phyloP scores from a whole-genome alignment of 2,797 vertebrate species.

The Rhynchotus rufescens region DNA sequence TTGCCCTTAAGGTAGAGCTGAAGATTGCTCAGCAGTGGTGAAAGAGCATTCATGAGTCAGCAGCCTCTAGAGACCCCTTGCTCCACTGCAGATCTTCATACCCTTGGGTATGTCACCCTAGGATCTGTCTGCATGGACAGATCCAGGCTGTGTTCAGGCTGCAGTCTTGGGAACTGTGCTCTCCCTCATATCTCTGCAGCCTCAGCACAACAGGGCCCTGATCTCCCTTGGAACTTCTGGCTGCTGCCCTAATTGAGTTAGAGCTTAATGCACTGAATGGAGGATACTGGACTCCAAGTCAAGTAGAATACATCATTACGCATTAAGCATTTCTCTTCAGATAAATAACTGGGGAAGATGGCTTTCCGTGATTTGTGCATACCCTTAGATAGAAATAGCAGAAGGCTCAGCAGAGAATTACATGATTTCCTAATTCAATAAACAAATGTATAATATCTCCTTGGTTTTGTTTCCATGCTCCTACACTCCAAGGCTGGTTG shows the following conservation, averaged over 20 bases:
- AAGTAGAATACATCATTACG: neutral
- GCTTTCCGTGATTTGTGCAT: conserved; percentile 22
- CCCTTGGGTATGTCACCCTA: neutral
- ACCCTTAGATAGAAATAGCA: neutral
- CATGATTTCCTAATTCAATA: conserved; percentile 29
- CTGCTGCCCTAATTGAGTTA: conserved; percentile 10
- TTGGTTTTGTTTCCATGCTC: neutral
- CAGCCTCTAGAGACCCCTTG: neutral
- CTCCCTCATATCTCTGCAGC: neutral
- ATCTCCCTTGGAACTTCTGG: neutral
- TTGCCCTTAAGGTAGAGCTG: neutral
- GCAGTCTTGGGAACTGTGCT: neutral
- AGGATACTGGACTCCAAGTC: neutral
- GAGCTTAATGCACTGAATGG: neutral
- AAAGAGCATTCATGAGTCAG: neutral
- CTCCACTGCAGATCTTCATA: neutral
- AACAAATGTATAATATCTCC: conserved; percentile 19
- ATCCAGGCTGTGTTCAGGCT: neutral
- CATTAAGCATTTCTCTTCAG: conserved; percentile 48
- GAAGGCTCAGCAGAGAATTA: conserved; percentile 26
- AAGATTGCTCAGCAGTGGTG: neutral
- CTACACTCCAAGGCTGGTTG: neutral
- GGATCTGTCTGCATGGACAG: neutral
- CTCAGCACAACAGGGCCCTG: neutral
- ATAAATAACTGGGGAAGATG: conserved; percentile 10